These are phyloP conservation scores for Sialia sialis DNA, from an alignment of 2,113 vertebrate genomes.

Conservation along the genomic window DNA sequence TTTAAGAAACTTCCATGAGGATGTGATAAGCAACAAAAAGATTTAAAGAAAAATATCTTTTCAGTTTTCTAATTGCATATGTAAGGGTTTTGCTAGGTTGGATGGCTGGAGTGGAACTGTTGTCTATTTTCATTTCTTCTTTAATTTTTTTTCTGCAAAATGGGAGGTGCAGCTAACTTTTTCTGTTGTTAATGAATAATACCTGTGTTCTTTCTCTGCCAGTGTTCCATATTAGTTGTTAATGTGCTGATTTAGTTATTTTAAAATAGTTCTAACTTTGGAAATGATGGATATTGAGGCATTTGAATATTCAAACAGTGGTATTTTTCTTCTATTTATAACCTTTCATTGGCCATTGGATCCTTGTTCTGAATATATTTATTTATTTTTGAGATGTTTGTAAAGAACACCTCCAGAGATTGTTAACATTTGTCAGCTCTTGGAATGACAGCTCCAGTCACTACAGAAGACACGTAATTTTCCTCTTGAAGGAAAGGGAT, in stretches of 20 bases:
- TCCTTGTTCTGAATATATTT: constrained; percentile 57
- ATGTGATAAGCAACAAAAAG: background rate
- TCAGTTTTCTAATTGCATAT: background rate
- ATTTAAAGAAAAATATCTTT: background rate
- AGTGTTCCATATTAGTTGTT: background rate
- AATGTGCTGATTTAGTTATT: background rate
- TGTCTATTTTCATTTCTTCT: background rate
- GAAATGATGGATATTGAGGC: background rate
- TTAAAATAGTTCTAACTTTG: background rate
- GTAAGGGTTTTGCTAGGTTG: background rate
- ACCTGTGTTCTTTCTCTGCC: background rate
- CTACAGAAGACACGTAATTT: constrained; percentile 74
- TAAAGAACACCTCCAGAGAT: constrained; percentile 63
- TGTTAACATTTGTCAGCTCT: constrained; percentile 75
- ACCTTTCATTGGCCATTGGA: constrained; percentile 52
- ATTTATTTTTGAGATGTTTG: constrained; percentile 66
- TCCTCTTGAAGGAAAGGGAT: constrained; percentile 69
- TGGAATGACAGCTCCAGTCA: constrained; percentile 75
- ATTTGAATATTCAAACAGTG: background rate
- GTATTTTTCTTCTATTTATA: constrained; percentile 6
- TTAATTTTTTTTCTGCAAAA: background rate
- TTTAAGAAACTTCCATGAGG: background rate
- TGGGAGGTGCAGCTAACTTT: background rate
- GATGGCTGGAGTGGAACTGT: background rate
- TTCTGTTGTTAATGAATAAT: background rate